phyloP scores from a whole-genome alignment of 2,113 vertebrate species.

The Cebus imitator region DNA sequence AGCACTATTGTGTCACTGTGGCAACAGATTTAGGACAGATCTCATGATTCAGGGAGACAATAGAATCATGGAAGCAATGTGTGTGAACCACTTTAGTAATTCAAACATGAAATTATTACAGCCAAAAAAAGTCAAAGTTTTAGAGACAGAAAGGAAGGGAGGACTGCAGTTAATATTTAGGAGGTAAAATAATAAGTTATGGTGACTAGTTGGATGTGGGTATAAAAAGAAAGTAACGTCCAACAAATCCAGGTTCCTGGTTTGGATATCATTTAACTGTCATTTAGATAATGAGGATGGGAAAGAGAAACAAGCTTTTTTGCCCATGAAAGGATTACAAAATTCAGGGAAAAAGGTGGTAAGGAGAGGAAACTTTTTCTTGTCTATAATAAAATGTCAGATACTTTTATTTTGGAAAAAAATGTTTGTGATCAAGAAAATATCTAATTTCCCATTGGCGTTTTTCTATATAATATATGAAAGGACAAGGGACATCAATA shows the following conservation, averaged over 20 bases:
- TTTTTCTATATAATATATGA: background rate
- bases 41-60: background rate
- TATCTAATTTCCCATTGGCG: background rate
- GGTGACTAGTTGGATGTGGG: background rate
- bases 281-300: background rate
- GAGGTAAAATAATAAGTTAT: background rate
- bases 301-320: background rate
- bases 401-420: constrained; percentile 3
- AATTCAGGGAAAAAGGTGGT: background rate
- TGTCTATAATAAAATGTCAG: background rate
- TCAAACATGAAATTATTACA: background rate
- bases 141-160: background rate
- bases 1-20: background rate
- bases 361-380: background rate
- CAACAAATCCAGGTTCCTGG: background rate
- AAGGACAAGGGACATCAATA: background rate
- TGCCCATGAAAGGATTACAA: background rate
- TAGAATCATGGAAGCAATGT: background rate
- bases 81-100: background rate
- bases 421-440: background rate
- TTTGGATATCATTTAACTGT: background rate
- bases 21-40: background rate
- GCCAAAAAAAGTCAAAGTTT: background rate
- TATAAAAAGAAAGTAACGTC: background rate
- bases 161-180: background rate